Evolutionary conservation across 92 coral and sea anemone genomes (phyloP), one percentile per base, ranked within the genome.

Genomic region (Pocillopora meandrina): DNA sequence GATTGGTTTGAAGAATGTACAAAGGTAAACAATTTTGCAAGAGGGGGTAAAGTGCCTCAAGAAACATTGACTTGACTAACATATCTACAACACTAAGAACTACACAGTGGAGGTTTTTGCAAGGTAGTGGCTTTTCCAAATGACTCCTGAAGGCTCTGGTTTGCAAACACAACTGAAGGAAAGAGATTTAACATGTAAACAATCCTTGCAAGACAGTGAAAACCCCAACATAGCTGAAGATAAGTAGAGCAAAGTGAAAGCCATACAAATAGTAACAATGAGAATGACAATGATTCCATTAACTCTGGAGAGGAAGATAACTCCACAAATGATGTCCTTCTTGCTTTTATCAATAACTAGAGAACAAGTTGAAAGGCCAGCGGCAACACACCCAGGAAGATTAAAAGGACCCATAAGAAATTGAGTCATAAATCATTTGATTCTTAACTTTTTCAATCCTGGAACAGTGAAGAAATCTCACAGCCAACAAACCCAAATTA

Each of bases 61-160:
- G 69, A 17, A 9, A n/a, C 69, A 26, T 26, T 26, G 26, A 26
- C 69, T 10, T 11, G 15, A 52, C 65, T 33, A 84, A 65, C 76
- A 84, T 76, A 26, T 75, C 75, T 75, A 84, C 61, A 75, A 17
- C 81, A 84, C 64, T 52, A 84, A 65, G 47, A 68, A 84, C 26
- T 58, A 84, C 56, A 84, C 75, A 64, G 82, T 84, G 16, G 76
- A 84, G 56, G 75, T 33, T 13, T 63, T 75, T 42, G 79, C 55
- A 75, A 84, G 52, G 6, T 49, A 69, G 12, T 69, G 73, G 73
- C 73, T 69, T 69, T 49, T 69, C 36, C 73, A 21, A 23, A 69
- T 69, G 60, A 72, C 52, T 49, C 77, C 77, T 72, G 77, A 72
- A 42, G 59, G 61, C 21, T 10, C 77, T 72, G 61, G 55, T 72